Conservation (phyloP, 2,888 invertebrate species). For the Entomobrya proxima region DNA sequence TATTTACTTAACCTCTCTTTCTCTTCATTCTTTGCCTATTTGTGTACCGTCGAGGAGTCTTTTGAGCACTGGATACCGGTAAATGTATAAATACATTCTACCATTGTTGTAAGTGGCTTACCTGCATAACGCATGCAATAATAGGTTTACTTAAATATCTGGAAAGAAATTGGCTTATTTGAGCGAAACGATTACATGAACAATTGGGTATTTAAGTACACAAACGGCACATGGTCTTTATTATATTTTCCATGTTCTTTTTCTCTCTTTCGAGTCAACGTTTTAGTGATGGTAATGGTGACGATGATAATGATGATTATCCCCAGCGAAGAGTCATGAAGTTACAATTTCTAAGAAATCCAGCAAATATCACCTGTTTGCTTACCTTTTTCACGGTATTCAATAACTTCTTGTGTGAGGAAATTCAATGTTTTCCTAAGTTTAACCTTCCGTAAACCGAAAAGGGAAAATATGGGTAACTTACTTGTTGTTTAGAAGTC, state of each 20-base stretch:
- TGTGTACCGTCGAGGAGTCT: background rate
- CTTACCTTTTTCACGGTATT: constrained; percentile 43
- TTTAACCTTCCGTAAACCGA: constrained; percentile 2
- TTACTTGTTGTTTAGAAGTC: constrained; percentile 10
- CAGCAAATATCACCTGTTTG: constrained; percentile 49
- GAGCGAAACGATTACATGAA: constrained; percentile 32
- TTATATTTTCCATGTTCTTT: background rate
- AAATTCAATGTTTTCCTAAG: background rate
- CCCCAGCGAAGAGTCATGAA: constrained; percentile 7
- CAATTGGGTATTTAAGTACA: constrained; percentile 36
- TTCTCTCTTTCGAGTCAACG: background rate
- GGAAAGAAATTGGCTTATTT: constrained; percentile 41
- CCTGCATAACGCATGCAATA: background rate
- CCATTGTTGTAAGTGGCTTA: no score
- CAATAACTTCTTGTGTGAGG: background rate
- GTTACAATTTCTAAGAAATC: constrained; percentile 50
- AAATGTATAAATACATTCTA: background rate
- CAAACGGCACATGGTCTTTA: constrained; percentile 27
- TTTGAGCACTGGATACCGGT: background rate
- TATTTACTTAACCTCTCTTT: constrained; percentile 65
- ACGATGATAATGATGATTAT: background rate
- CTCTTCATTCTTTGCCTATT: constrained; percentile 3
- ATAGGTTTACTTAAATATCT: constrained; percentile 12
- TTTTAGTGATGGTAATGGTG: constrained; percentile 5
- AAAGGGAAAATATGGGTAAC: background rate